Conservation (phyloP, 2,113 vertebrate species). For the Cryptomyrus ogoouensis region DNA sequence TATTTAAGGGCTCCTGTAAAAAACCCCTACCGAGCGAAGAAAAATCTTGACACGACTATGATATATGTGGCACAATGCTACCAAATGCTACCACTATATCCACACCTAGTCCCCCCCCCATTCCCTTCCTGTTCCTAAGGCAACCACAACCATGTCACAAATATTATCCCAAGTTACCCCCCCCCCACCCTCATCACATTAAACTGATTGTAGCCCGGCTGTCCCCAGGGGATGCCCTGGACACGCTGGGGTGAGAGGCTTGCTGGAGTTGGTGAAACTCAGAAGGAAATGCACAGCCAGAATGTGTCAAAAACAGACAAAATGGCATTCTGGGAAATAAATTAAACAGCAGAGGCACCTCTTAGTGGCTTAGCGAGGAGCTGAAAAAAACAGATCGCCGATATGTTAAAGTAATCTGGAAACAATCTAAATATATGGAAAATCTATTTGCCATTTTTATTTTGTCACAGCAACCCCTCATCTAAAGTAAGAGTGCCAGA, state of each 20-base stretch:
- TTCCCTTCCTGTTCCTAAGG: neutral
- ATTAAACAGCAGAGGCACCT: neutral
- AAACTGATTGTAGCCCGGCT: neutral
- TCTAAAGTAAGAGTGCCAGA: neutral
- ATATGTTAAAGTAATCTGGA: slow-evolving; percentile 15
- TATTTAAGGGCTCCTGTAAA: neutral
- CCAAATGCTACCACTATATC: neutral
- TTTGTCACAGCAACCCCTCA: neutral
- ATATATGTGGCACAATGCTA: neutral
- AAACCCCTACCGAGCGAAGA: neutral
- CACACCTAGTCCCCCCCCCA: neutral
- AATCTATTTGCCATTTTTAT: neutral
- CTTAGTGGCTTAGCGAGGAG: neutral
- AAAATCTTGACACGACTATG: neutral
- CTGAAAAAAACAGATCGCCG: neutral
- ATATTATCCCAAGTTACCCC: neutral
- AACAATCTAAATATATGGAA: neutral
- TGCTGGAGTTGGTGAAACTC: neutral
- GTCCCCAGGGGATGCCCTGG: neutral
- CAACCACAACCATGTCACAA: neutral
- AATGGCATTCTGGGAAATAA: neutral
- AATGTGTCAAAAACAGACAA: slow-evolving; percentile 6
- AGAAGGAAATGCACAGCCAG: neutral
- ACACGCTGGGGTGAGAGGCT: neutral
- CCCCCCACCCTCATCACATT: neutral